Base-by-base conservation (phyloP, 2,888 invertebrate species). In the Hirtodrosophila confusa region DNA sequence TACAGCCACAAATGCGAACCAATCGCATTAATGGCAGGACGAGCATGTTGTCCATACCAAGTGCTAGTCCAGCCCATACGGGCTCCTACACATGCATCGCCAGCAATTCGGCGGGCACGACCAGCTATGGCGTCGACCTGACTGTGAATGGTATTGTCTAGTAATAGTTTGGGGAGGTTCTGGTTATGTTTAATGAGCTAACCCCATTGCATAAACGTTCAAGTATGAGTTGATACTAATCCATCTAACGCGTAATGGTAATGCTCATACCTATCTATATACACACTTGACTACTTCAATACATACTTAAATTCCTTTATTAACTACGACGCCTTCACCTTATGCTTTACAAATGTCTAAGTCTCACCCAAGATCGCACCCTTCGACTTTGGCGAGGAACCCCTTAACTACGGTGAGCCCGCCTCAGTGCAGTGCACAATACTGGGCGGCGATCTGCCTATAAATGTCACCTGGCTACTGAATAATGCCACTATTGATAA, bases 61-160 rank as follows among this genome's bases (percentile, higher is more conserved):
- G 93, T 71, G 94, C 93, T 53, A 93, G 93, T 89, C 94, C 93
- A 49, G 93, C 93, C 71, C 95, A 96, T 89, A 94, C 94, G 65
- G 96, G 96, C 75, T 94, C 94, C 90, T 96, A 96, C 91, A 94
- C 95, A 66, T 96, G 96, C 90, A 92, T 93, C 71, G 95, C 95
- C 55, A 93, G 93, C 91, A 96, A 96, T 92, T 93, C 93, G 83
- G 96, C 95, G 58, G 96, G 96, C 85, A 90, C 90, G 56, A 91
- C 92, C 63, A 90, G 91, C 47, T 93, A 93, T 85, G 93, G 93
- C 79, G 93, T 94, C 65, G 92, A 92, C 74, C 91, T 94, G 66
- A 92, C 93, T 88, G 93, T 94, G 67, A 93, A 94, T 91, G 94
- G 94, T 94, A 91, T 39, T 11, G 23, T 31, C 39, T 39, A 31